Percentiles rank a stretch among this genome's conserved stretches.
Evolutionary conservation across 23 tunicate genomes (phyloP).

Genomic region (Botrylloides violaceus): DNA sequence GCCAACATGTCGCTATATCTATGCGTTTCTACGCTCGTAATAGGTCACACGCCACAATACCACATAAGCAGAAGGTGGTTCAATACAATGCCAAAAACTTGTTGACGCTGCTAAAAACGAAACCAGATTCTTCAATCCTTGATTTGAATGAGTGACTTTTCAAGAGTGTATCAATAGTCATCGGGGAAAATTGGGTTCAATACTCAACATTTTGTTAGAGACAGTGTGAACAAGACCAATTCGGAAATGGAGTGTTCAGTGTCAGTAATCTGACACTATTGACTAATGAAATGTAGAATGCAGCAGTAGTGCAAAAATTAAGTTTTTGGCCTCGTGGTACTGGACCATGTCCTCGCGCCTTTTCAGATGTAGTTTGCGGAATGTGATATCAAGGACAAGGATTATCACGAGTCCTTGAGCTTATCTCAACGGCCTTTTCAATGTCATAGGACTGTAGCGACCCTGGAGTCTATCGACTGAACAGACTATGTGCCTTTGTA

Average conservation of each 20-base stretch:
- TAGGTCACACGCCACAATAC: no score
- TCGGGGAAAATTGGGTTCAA: conserved; percentile 4
- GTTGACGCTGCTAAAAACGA: no score
- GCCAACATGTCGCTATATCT: no score
- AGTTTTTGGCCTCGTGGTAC: background rate
- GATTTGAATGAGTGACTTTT: no score
- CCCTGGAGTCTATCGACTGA: no score
- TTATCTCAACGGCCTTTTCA: background rate
- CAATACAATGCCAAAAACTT: no score
- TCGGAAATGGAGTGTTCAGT: background rate
- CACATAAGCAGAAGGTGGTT: no score
- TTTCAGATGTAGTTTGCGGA: background rate
- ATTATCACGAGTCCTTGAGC: background rate
- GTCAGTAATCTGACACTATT: background rate
- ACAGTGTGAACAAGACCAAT: background rate
- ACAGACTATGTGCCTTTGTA: no score
- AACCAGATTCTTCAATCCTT: no score
- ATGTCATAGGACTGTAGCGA: background rate
- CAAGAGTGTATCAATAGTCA: background rate
- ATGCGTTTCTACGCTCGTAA: no score
- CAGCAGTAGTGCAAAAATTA: background rate
- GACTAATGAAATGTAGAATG: background rate
- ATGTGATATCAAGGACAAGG: background rate
- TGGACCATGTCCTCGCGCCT: background rate
- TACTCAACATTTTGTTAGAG: background rate